phyloP scores from a whole-genome alignment of 2,113 vertebrate genomes.

The Hippotragus niger region DNA sequence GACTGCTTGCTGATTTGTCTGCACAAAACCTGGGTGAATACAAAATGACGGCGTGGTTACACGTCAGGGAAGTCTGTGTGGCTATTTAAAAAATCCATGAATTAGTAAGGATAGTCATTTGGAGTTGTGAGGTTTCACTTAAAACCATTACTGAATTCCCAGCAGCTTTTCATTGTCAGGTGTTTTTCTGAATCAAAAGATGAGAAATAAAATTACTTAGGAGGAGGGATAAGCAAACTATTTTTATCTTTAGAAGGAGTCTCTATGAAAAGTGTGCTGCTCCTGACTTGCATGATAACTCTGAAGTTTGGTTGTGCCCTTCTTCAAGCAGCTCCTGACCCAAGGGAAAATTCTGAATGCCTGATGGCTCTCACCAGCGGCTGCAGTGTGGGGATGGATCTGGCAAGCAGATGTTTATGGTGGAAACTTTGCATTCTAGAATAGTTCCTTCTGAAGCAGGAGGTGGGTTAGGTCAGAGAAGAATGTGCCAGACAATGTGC shows the following conservation, averaged over 20 bases:
- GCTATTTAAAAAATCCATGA: neutral
- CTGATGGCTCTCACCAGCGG: neutral
- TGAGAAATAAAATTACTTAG: neutral
- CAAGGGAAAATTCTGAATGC: neutral
- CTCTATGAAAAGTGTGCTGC: neutral
- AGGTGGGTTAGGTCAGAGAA: conserved; percentile 23
- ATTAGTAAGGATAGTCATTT: neutral
- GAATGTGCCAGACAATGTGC: conserved; percentile 27
- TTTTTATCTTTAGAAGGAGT: neutral
- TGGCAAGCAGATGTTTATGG: conserved; percentile 48
- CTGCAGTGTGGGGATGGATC: neutral
- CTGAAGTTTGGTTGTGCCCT: neutral
- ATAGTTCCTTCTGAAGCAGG: conserved; percentile 32
- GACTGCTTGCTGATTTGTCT: conserved; percentile 16
- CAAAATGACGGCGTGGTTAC: neutral
- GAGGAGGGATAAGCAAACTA: neutral
- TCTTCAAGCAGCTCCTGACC: neutral
- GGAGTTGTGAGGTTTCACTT: neutral
- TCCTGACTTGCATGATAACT: neutral
- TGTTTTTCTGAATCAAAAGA: conserved; percentile 12
- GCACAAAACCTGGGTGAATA: neutral
- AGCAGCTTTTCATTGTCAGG: neutral
- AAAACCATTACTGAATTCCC: neutral
- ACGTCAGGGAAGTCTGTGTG: neutral
- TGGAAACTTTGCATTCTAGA: conserved; percentile 45